Percentiles rank a stretch among this genome's conserved stretches.
Evolutionary conservation across 2,888 invertebrate genomes (phyloP).

Genomic region (Temnothorax rugatulus): DNA sequence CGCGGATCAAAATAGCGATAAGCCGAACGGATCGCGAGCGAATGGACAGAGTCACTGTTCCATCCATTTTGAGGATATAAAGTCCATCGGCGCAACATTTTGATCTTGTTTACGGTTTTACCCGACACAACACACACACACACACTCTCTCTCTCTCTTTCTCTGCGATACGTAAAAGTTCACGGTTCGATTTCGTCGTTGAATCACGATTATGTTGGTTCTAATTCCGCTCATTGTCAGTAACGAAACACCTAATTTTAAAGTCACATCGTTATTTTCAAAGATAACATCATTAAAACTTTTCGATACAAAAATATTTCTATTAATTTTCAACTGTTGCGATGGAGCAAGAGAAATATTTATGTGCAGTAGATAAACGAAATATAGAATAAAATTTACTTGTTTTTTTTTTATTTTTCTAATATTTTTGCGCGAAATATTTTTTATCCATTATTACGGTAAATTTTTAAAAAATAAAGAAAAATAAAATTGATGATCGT

Average conservation of each 20-base stretch:
- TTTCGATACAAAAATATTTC: background rate
- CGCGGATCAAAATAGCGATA: conserved; percentile 2
- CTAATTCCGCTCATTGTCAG: background rate
- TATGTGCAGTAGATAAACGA: background rate
- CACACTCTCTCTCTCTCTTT: background rate
- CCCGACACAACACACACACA: background rate
- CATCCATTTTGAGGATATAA: conserved; percentile 22
- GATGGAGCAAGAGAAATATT: background rate
- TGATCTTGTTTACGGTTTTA: conserved; percentile 29
- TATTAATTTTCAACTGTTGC: background rate
- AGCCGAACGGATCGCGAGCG: background rate
- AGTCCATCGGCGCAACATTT: background rate
- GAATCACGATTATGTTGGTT: background rate
- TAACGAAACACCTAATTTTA: background rate
- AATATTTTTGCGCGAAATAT: conserved; percentile 17
- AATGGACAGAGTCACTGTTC: conserved; percentile 25
- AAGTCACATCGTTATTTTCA: background rate
- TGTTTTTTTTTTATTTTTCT: background rate
- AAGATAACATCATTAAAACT: background rate
- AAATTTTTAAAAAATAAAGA: background rate
- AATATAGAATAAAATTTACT: background rate
- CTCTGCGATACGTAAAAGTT: background rate
- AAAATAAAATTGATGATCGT: background rate
- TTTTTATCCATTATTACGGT: background rate
- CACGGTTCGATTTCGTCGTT: background rate